A percentile compares a stretch with the other conserved stretches of the same genome.
These are phyloP conservation scores for Leptinotarsa peninsularis DNA, from an alignment of 2,888 invertebrate genomes.

Conservation along the genomic window DNA sequence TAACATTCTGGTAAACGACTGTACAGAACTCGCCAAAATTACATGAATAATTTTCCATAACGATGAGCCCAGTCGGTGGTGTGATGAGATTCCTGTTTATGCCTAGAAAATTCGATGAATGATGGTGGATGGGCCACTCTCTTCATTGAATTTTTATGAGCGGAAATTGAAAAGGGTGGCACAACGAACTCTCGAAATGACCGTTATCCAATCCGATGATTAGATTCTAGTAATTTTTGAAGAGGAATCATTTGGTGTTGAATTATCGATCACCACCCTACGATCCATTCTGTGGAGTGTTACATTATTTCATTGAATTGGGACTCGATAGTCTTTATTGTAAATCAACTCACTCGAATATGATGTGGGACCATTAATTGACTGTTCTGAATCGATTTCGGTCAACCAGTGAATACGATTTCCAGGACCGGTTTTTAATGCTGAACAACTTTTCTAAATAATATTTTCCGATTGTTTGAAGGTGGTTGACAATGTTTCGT, in stretches of 20 bases:
- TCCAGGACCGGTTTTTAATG: too few relatives aligned
- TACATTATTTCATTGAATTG: not conserved
- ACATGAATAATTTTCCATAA: constrained; percentile 39
- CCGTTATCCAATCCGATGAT: not conserved
- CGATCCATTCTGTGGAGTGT: not conserved
- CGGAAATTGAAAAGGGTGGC: constrained; percentile 27
- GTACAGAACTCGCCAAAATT: constrained; percentile 26
- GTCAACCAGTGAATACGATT: too few relatives aligned
- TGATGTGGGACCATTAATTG: not conserved
- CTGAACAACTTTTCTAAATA: too few relatives aligned
- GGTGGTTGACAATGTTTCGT: too few relatives aligned
- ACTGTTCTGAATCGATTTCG: not conserved
- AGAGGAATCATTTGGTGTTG: not conserved
- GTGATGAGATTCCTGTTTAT: constrained; percentile 32
- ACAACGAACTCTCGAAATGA: constrained; percentile 1
- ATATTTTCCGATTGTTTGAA: too few relatives aligned
- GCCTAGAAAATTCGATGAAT: constrained; percentile 29
- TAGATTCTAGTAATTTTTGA: constrained; percentile 12
- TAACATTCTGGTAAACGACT: constrained; percentile 13
- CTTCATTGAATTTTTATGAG: constrained; percentile 35
- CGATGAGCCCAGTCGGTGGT: constrained; percentile 26
- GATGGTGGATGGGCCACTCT: constrained; percentile 26
- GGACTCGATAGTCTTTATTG: not conserved
- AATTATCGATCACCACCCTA: constrained; percentile 4
- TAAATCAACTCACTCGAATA: not conserved